These are phyloP conservation scores for Muscina levida DNA, from an alignment of 2,888 invertebrate species.

Conservation along the genomic window DNA sequence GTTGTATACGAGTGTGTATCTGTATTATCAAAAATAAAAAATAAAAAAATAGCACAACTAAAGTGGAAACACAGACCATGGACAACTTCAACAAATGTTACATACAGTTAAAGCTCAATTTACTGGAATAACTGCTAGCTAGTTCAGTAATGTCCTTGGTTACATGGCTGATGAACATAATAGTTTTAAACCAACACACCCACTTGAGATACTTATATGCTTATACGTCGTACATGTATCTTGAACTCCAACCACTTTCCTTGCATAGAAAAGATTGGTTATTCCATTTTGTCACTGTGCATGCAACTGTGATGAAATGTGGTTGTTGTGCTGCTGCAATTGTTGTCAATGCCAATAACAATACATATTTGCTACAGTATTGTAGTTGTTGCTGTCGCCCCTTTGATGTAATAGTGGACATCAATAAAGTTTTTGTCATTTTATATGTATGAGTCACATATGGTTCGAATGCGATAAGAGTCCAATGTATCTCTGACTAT, in stretches of 20 bases:
- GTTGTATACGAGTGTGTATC: constrained; percentile 8
- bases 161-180: constrained; percentile 54
- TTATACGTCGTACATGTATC: not conserved
- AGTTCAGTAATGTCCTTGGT: constrained; percentile 63
- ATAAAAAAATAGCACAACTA: not conserved
- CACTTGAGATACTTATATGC: too few relatives aligned
- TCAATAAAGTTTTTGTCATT: constrained; percentile 59
- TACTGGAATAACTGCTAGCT: constrained; percentile 63
- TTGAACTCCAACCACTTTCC: too few relatives aligned
- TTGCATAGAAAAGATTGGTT: not conserved
- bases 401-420: constrained; percentile 56
- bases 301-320: not conserved
- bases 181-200: constrained; percentile 17
- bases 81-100: constrained; percentile 45
- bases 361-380: constrained; percentile 18
- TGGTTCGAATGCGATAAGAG: constrained; percentile 46
- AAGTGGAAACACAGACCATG: not conserved
- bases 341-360: constrained; percentile 39
- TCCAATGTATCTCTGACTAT: too few relatives aligned
- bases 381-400: constrained; percentile 23
- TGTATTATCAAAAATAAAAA: not conserved
- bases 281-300: not conserved
- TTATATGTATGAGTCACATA: constrained; percentile 49
- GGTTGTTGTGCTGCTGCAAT: constrained; percentile 12
- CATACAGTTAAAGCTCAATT: constrained; percentile 60